phyloP scores from a whole-genome alignment of 2,888 invertebrate species.

The Diachrysia chrysitis region DNA sequence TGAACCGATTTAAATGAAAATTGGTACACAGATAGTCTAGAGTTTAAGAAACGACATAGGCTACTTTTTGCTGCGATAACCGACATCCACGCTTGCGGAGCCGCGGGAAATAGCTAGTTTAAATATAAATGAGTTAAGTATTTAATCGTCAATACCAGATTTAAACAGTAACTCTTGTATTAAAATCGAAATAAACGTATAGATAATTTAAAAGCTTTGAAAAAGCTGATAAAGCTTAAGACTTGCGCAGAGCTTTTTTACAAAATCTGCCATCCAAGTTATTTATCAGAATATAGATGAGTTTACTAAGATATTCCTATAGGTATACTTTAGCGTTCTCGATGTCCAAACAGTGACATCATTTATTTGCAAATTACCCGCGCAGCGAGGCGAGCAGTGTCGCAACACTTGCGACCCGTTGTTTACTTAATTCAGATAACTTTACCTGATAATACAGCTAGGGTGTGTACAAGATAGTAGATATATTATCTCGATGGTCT shows the following conservation, averaged over 20 bases:
- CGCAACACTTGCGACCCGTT: slow-evolving; percentile 64
- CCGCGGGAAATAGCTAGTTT: no score
- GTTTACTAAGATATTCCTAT: slow-evolving; percentile 13
- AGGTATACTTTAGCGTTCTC: slow-evolving; percentile 13
- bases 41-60: no score
- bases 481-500: neutral
- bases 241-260: neutral
- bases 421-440: slow-evolving; percentile 61
- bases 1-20: no score
- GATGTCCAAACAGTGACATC: slow-evolving; percentile 34
- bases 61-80: no score
- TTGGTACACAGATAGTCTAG: no score
- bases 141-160: no score
- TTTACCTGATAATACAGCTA: slow-evolving; percentile 43
- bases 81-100: no score
- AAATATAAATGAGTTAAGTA: no score
- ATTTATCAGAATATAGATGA: neutral
- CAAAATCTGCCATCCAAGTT: neutral
- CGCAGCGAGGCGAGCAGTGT: slow-evolving; percentile 49
- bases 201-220: no score
- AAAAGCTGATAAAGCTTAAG: no score
- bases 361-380: slow-evolving; percentile 58
- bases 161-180: no score
- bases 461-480: slow-evolving; percentile 40
- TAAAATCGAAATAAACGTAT: no score